phyloP scores from a whole-genome alignment of 2,797 vertebrate genomes.

The Benthosema pterotum region DNA sequence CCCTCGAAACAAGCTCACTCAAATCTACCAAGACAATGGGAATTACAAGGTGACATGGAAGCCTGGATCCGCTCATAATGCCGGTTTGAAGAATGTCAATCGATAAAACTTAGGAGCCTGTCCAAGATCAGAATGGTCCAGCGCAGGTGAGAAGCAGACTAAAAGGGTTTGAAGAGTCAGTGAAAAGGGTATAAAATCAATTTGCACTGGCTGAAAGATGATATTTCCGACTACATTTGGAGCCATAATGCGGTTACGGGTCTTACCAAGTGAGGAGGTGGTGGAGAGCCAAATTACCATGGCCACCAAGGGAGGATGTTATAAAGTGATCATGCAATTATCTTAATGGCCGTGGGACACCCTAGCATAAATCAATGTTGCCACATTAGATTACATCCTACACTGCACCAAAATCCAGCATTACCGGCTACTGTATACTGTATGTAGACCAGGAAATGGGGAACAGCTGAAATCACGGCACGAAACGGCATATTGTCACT shows the following conservation, averaged over 20 bases:
- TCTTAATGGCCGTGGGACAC: constrained; percentile 81
- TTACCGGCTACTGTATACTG: constrained; percentile 20
- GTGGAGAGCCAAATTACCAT: constrained; percentile 63
- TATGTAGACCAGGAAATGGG: constrained; percentile 31
- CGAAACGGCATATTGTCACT: too few species aligned
- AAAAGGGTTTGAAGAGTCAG: constrained; percentile 70
- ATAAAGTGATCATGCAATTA: constrained; percentile 84
- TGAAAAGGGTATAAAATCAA: constrained; percentile 76
- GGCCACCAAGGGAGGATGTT: constrained; percentile 73
- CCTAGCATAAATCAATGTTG: constrained; percentile 80
- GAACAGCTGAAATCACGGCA: constrained; percentile 40
- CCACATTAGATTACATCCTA: constrained; percentile 75
- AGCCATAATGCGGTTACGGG: constrained; percentile 72
- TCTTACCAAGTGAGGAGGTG: constrained; percentile 52
- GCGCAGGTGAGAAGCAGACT: constrained; percentile 68
- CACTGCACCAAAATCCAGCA: constrained; percentile 47
- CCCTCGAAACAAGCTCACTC: constrained; percentile 54
- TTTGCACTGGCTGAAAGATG: constrained; percentile 72
- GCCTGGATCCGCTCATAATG: constrained; percentile 51
- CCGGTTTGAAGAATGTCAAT: constrained; percentile 56
- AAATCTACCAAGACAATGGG: constrained; percentile 48
- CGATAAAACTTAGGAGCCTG: constrained; percentile 69
- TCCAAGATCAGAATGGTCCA: constrained; percentile 68
- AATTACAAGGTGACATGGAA: constrained; percentile 70
- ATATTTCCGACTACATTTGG: constrained; percentile 73